phyloP scores from a whole-genome alignment of 2,113 vertebrate genomes.

The Lycocorax pyrrhopterus region DNA sequence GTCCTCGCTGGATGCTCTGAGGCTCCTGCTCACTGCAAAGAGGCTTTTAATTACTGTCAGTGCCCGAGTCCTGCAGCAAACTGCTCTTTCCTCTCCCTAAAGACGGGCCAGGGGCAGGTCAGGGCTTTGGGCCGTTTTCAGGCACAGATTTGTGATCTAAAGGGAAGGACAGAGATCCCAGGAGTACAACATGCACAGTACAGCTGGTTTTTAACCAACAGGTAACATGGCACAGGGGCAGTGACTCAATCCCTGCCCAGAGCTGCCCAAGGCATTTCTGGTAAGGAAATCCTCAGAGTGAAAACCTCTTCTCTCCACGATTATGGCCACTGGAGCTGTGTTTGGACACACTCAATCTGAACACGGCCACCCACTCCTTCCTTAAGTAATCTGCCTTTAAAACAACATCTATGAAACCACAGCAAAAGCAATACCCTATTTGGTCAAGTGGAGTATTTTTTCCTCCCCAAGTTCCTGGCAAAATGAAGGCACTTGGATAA shows the following conservation, averaged over 20 bases:
- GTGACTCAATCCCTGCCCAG: not conserved
- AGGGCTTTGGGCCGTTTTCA: not conserved
- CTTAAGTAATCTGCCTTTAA: not conserved
- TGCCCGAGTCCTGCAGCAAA: not conserved
- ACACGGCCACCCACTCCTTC: not conserved
- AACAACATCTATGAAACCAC: not conserved
- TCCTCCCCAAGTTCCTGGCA: not conserved
- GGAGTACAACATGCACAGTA: rapidly evolving
- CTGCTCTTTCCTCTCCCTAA: not conserved
- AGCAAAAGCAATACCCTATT: not conserved
- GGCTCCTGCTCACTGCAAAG: not conserved
- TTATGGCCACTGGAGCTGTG: not conserved
- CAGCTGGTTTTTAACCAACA: not conserved
- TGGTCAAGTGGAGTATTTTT: not conserved
- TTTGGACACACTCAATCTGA: not conserved
- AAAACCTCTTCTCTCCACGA: not conserved
- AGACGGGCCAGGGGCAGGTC: not conserved
- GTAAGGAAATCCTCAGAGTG: not conserved
- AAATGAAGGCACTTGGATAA: not conserved
- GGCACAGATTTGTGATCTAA: not conserved
- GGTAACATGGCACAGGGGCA: not conserved
- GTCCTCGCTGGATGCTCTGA: not conserved
- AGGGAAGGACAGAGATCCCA: not conserved
- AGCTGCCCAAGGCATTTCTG: not conserved
- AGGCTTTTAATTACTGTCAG: conserved; percentile 3